Conservation (phyloP, 2,113 vertebrate species). For the Leptocoma aspasia region DNA sequence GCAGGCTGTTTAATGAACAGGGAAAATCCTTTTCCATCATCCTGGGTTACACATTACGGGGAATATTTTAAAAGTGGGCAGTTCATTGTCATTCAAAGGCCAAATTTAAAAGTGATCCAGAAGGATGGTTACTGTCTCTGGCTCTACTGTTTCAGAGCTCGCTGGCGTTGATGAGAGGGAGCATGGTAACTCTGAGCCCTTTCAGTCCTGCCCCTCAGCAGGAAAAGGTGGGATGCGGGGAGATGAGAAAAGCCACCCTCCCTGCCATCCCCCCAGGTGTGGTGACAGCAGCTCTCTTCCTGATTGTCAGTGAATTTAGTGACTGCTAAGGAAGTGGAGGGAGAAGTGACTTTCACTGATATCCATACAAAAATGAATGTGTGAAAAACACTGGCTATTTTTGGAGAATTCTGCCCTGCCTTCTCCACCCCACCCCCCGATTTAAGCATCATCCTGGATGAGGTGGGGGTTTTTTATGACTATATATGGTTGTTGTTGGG, state of each 20-base stretch:
- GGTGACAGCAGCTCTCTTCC: not conserved
- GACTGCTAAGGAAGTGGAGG: conserved; percentile 23
- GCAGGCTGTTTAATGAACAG: not conserved
- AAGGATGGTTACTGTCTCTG: not conserved
- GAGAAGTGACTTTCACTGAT: not conserved
- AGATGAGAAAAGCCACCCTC: not conserved
- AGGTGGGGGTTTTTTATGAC: not conserved
- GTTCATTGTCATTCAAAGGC: not conserved
- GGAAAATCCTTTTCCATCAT: not conserved
- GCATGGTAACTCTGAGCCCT: not conserved
- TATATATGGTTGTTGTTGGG: not conserved
- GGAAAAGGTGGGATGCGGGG: not conserved
- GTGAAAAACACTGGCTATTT: conserved; percentile 10
- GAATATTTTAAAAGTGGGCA: not conserved
- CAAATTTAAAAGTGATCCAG: not conserved
- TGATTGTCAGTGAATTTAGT: conserved; percentile 36
- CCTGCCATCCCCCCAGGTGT: not conserved
- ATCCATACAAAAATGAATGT: not conserved
- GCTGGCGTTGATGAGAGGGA: not conserved
- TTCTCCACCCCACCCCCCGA: rapidly evolving
- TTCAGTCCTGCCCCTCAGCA: not conserved
- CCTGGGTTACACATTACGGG: not conserved
- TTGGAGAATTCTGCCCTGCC: not conserved
- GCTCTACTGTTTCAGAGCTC: not conserved
- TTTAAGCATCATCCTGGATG: not conserved